phyloP scores from a whole-genome alignment of 2,888 invertebrate genomes.

The Cybosia mesomella region DNA sequence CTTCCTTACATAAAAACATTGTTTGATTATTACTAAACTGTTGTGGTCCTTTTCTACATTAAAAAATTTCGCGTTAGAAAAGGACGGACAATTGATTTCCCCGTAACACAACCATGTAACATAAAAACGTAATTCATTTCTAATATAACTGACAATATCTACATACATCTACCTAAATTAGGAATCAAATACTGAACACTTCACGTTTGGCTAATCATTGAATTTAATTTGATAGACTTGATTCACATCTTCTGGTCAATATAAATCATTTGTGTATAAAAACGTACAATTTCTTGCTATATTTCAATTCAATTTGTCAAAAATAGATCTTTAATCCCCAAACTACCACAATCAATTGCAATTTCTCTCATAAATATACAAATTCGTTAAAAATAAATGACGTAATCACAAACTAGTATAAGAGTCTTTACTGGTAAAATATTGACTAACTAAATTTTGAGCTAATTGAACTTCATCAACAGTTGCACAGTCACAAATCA shows the following conservation, averaged over 20 bases:
- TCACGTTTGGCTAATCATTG: conserved; percentile 67
- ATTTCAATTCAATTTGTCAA: conserved; percentile 22
- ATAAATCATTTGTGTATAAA: conserved; percentile 27
- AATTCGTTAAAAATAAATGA: conserved; percentile 27
- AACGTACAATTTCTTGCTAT: conserved; percentile 17
- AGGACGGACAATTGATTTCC: conserved; percentile 50
- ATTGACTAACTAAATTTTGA: conserved; percentile 31
- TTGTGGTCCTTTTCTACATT: conserved; percentile 44
- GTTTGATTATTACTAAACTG: conserved; percentile 30
- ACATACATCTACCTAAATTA: conserved; percentile 52
- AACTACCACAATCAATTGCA: not conserved
- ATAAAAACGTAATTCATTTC: conserved; percentile 45
- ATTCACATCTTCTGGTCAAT: conserved; percentile 33
- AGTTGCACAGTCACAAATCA: conserved; percentile 16
- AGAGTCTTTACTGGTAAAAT: conserved; percentile 19
- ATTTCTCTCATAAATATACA: conserved; percentile 12
- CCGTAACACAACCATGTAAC: conserved; percentile 34
- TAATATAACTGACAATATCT: conserved; percentile 41
- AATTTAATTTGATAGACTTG: conserved; percentile 51
- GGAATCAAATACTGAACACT: conserved; percentile 75
- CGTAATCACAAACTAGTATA: conserved; percentile 21
- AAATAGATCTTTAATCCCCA: conserved; percentile 19
- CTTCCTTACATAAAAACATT: conserved; percentile 31
- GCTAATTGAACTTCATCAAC: conserved; percentile 31
- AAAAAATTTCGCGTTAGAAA: conserved; percentile 43